These are phyloP conservation scores for Thumatha senex DNA, from an alignment of 2,888 invertebrate genomes.

Conservation along the genomic window DNA sequence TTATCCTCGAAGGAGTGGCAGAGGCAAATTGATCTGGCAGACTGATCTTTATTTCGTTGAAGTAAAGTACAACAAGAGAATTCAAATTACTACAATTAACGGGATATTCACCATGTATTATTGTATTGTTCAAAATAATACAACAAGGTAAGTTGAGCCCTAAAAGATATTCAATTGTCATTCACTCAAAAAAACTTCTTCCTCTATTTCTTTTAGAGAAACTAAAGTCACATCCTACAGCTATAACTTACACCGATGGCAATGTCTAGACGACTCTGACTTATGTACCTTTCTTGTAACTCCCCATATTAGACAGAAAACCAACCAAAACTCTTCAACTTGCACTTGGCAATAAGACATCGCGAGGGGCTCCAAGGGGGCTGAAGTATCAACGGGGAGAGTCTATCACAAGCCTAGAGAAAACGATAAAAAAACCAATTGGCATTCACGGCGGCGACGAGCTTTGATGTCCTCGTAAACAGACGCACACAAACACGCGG, in stretches of 20 bases:
- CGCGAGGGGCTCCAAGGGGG: conserved; percentile 8
- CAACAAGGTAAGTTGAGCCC: no score
- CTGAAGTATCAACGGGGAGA: conserved; percentile 5
- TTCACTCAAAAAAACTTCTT: background rate
- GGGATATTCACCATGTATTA: no score
- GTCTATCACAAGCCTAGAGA: conserved; percentile 53
- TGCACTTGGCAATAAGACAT: conserved; percentile 23
- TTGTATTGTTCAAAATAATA: no score
- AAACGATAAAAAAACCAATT: conserved; percentile 74
- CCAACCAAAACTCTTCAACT: conserved; percentile 19
- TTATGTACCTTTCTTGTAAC: conserved; percentile 5
- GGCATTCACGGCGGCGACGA: conserved; percentile 58
- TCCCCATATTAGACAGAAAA: conserved; percentile 17
- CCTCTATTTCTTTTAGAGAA: background rate
- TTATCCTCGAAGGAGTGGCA: no score
- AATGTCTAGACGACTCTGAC: conserved; percentile 10
- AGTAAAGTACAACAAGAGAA: no score
- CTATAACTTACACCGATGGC: background rate
- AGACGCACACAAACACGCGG: conserved; percentile 39
- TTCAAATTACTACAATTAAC: no score
- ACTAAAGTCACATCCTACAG: background rate
- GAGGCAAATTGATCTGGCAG: no score
- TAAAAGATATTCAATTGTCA: no score
- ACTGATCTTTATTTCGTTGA: no score
- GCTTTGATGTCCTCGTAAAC: conserved; percentile 64